Conservation (phyloP, 2,888 invertebrate species). For the Synergus laeviventris region DNA sequence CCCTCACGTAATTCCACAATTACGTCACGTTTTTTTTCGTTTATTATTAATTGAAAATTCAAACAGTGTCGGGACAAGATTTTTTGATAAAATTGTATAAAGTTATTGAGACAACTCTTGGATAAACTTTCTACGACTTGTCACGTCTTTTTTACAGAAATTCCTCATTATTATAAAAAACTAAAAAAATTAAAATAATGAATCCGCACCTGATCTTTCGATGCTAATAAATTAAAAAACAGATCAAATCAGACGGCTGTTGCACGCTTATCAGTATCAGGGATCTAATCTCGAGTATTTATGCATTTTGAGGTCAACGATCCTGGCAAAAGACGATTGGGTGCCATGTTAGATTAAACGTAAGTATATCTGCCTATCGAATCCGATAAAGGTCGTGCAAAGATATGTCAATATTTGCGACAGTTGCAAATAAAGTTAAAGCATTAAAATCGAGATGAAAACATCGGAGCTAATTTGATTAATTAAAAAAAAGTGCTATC, state of each 20-base stretch:
- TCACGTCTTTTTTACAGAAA: too few species aligned
- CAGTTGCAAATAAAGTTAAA: slow-evolving; percentile 12
- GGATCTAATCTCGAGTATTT: slow-evolving; percentile 36
- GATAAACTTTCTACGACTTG: too few species aligned
- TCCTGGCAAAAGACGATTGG: not conserved
- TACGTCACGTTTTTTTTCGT: not conserved
- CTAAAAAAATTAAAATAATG: not conserved
- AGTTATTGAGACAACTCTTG: too few species aligned
- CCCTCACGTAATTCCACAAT: not conserved
- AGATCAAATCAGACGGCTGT: slow-evolving; percentile 3
- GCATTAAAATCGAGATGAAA: not conserved
- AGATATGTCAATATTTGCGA: slow-evolving; percentile 10
- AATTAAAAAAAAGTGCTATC: not conserved
- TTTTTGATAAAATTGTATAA: too few species aligned
- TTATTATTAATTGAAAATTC: not conserved
- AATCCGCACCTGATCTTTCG: not conserved
- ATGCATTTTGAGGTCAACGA: not conserved
- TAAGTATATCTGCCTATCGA: slow-evolving; percentile 18
- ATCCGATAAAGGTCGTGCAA: slow-evolving; percentile 19
- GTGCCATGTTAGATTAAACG: not conserved
- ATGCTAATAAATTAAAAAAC: not conserved
- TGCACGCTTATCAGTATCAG: slow-evolving; percentile 30
- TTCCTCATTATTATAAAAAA: not conserved
- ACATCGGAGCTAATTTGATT: not conserved
- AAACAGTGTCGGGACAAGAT: too few species aligned